Percentiles rank a stretch among this genome's conserved stretches.
phyloP scores from a whole-genome alignment of 1,140 invertebrate species.

The Protaetia brevitarsis region DNA sequence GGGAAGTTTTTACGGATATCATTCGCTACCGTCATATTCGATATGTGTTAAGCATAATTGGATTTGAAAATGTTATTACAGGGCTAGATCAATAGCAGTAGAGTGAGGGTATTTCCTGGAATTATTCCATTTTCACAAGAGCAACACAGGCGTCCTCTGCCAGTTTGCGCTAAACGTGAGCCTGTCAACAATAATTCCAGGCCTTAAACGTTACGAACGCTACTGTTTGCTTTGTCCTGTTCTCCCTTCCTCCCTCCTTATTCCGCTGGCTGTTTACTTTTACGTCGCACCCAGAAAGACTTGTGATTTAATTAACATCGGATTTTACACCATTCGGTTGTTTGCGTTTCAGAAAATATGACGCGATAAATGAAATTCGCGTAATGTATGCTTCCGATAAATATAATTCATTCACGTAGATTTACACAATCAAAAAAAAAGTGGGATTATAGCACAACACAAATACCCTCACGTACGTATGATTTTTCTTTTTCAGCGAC shows the following conservation, averaged over 20 bases:
- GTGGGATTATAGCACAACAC: too few species aligned
- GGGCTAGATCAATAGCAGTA: conserved; percentile 3
- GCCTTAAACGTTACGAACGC: conserved; percentile 3
- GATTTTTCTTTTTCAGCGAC: too few species aligned
- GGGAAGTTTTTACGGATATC: conserved; percentile 22
- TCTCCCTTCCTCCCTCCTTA: neutral
- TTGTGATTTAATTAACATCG: conserved; percentile 17
- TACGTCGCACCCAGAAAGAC: neutral
- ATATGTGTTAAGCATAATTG: conserved; percentile 26
- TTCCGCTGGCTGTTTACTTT: conserved; percentile 1
- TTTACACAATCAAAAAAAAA: too few species aligned
- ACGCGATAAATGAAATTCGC: too few species aligned
- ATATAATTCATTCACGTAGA: too few species aligned
- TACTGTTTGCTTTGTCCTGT: conserved; percentile 3
- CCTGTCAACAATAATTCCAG: conserved; percentile 12
- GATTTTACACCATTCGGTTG: conserved; percentile 9
- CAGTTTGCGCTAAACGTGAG: neutral
- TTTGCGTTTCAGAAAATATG: neutral
- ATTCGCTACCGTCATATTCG: conserved; percentile 19
- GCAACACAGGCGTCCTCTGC: neutral
- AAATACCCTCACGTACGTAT: too few species aligned
- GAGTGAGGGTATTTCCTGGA: neutral
- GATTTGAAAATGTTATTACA: conserved; percentile 25
- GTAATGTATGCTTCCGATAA: too few species aligned
- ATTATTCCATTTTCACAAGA: conserved; percentile 14